These are phyloP conservation scores for Fistularia tabacaria DNA, from an alignment of 2,797 vertebrate genomes.

Conservation along the genomic window DNA sequence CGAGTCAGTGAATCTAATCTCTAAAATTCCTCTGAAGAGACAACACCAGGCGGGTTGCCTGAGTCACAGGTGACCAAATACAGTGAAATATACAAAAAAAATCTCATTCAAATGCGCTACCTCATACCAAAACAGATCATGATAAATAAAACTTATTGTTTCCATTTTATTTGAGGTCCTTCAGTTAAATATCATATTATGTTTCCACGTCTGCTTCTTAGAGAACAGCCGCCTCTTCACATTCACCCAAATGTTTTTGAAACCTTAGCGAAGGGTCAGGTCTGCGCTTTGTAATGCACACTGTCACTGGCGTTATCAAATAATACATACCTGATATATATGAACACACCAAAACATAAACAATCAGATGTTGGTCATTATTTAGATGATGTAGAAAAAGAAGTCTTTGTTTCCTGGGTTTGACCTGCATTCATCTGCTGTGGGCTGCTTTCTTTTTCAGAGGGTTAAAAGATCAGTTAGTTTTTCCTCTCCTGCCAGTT, in stretches of 20 bases:
- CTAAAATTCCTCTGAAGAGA: conserved; percentile 1
- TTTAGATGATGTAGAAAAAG: conserved; percentile 48
- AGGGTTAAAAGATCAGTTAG: conserved; percentile 12
- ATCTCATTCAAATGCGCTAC: conserved; percentile 12
- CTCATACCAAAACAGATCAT: conserved; percentile 25
- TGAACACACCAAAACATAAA: conserved; percentile 50
- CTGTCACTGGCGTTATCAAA: conserved; percentile 21
- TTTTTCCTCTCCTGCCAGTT: conserved; percentile 10
- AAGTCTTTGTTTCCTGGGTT: conserved; percentile 19
- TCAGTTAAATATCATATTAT: not conserved
- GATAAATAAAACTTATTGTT: conserved; percentile 22
- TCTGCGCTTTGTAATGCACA: conserved; percentile 7
- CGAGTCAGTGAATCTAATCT: conserved; percentile 6
- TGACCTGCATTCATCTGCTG: conserved; percentile 13
- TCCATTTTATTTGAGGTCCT: not conserved
- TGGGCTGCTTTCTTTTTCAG: not conserved
- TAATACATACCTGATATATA: conserved; percentile 43
- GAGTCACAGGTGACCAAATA: conserved; percentile 1
- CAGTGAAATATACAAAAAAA: conserved; percentile 26
- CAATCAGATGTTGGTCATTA: conserved; percentile 45
- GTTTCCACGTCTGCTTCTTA: conserved; percentile 7
- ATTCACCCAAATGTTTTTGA: too few species aligned
- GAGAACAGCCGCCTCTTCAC: not conserved
- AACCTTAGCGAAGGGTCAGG: too few species aligned
- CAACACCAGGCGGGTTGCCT: conserved; percentile 18